Evolutionary conservation across 2,797 vertebrate genomes (phyloP).

Genomic region (Clarias pachynema): DNA sequence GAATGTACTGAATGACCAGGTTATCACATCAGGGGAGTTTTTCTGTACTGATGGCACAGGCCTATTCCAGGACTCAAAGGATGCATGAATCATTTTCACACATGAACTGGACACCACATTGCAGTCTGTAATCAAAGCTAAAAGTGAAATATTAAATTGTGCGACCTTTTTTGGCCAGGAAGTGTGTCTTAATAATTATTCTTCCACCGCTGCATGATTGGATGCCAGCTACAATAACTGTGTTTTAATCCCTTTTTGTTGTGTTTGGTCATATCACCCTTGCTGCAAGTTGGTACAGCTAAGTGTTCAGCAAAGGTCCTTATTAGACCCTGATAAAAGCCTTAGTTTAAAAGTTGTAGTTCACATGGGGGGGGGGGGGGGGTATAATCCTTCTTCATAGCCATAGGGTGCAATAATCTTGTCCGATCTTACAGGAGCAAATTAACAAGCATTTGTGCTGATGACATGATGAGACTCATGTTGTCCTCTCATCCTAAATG

Average conservation of each 20-base stretch:
- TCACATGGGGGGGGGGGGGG: conserved; percentile 6
- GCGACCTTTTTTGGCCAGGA: no score
- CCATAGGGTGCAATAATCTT: conserved; percentile 71
- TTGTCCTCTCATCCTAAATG: conserved; percentile 78
- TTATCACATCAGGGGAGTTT: no score
- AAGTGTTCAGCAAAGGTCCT: not conserved
- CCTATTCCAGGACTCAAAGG: no score
- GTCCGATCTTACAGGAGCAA: conserved; percentile 75
- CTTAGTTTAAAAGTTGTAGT: conserved; percentile 28
- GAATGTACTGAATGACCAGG: no score
- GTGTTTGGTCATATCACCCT: not conserved
- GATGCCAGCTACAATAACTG: not conserved
- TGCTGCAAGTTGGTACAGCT: conserved; percentile 31
- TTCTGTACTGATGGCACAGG: no score
- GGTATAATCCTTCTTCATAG: conserved; percentile 60
- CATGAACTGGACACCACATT: no score
- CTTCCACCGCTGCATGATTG: not conserved
- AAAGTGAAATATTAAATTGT: no score
- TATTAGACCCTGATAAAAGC: conserved; percentile 26
- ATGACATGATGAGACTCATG: conserved; percentile 80
- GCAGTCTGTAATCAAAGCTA: no score
- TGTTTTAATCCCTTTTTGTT: not conserved
- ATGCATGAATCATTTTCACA: no score
- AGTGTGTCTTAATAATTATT: not conserved
- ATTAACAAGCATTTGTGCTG: conserved; percentile 83